Conservation (phyloP, 2,113 vertebrate genomes). For the Prunella fulvescens region DNA sequence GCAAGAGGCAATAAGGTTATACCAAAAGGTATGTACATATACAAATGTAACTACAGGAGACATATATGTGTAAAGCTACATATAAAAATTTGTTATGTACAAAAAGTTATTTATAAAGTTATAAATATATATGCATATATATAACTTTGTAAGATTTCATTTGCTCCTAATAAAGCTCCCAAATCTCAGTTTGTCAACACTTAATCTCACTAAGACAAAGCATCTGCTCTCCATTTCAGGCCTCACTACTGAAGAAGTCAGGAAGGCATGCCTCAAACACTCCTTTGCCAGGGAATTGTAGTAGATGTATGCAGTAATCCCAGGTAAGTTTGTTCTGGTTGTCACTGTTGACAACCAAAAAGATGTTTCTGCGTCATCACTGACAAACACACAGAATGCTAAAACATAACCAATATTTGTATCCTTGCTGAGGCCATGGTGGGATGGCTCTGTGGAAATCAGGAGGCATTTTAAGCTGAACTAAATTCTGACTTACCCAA, state of each 20-base stretch:
- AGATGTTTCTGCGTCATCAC: neutral
- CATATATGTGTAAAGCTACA: neutral
- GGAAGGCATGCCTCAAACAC: neutral
- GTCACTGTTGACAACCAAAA: neutral
- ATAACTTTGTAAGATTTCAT: neutral
- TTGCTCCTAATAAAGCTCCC: neutral
- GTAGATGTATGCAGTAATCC: neutral
- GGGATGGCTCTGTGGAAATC: neutral
- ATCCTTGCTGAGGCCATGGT: neutral
- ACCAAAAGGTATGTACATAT: neutral
- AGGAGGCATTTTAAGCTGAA: neutral
- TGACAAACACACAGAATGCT: neutral
- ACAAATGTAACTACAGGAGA: neutral
- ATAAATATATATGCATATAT: neutral
- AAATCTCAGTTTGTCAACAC: neutral
- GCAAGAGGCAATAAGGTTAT: neutral
- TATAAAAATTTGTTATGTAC: neutral
- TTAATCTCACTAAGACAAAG: neutral
- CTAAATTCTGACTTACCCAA: neutral
- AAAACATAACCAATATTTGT: neutral
- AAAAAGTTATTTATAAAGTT: neutral
- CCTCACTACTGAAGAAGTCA: neutral
- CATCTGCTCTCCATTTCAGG: neutral
- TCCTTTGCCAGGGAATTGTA: neutral
- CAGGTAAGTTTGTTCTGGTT: neutral